These are phyloP conservation scores for Cynaeus angustus DNA, from an alignment of 2,888 invertebrate genomes.

Conservation along the genomic window DNA sequence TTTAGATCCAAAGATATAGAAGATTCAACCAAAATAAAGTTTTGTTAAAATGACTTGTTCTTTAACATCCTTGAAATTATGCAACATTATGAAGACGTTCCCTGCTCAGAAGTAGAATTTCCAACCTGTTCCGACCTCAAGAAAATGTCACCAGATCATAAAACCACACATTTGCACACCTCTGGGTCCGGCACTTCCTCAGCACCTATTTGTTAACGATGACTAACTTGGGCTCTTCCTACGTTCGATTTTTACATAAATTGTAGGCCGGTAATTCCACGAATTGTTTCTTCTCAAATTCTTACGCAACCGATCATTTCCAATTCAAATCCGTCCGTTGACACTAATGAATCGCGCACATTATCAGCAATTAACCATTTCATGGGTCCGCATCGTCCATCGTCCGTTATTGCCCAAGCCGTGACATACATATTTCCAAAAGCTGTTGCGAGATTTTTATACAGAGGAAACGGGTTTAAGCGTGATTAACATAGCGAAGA, in stretches of 20 bases:
- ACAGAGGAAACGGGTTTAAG: constrained; percentile 20
- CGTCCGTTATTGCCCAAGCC: constrained; percentile 28
- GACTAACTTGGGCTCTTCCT: constrained; percentile 32
- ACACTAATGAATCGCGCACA: constrained; percentile 5
- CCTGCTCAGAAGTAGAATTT: background rate
- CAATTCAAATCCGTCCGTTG: background rate
- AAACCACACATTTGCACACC: constrained; percentile 13
- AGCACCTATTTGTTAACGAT: constrained; percentile 12
- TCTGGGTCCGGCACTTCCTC: constrained; percentile 29
- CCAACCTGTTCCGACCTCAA: background rate
- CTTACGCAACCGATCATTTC: constrained; percentile 15
- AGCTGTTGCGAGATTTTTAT: constrained; percentile 19
- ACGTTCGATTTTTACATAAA: constrained; percentile 32
- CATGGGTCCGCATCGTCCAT: constrained; percentile 4
- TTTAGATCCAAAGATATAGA: too few relatives aligned
- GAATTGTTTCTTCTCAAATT: background rate
- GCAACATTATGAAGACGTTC: background rate
- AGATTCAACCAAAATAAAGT: too few relatives aligned
- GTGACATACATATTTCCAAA: constrained; percentile 20
- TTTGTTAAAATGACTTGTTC: too few relatives aligned
- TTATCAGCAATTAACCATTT: constrained; percentile 2
- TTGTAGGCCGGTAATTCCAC: constrained; percentile 10
- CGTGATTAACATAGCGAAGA: constrained; percentile 33
- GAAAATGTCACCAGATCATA: background rate
- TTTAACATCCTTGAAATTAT: background rate